Conservation (phyloP, 1,140 invertebrate genomes). For the Penaeus indicus region DNA sequence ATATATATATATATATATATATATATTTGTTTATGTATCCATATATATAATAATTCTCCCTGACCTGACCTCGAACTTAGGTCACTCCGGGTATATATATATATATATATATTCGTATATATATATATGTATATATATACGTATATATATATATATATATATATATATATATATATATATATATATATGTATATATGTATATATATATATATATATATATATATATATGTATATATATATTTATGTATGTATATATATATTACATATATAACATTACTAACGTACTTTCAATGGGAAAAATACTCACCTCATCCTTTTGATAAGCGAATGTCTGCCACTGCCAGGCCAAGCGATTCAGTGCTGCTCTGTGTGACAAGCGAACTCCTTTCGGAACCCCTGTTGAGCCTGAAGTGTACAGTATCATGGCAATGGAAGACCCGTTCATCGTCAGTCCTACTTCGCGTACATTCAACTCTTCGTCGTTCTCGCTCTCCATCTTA, state of each 20-base stretch:
- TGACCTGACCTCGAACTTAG: too few species aligned
- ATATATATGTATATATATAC: too few species aligned
- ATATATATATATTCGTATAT: too few species aligned
- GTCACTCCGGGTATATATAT: background rate
- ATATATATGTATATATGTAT: too few species aligned
- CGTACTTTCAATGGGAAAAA: background rate
- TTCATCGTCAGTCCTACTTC: slow-evolving; percentile 27
- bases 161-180: too few species aligned
- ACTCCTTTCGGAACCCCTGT: slow-evolving; percentile 68
- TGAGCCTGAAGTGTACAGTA: slow-evolving; percentile 69
- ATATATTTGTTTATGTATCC: too few species aligned
- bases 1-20: too few species aligned
- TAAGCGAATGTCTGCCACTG: slow-evolving; percentile 86
- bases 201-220: background rate
- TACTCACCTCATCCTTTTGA: slow-evolving; percentile 71
- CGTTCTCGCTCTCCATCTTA: background rate
- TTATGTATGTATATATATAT: background rate
- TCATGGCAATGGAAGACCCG: slow-evolving; percentile 62
- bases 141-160: too few species aligned
- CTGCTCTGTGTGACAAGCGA: slow-evolving; percentile 70
- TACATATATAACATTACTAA: background rate
- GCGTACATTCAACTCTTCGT: background rate
- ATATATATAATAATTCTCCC: too few species aligned
- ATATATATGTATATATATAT: background rate
- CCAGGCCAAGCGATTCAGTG: slow-evolving; percentile 86